These are phyloP conservation scores for Aramus guarauna DNA, from an alignment of 2,113 vertebrate genomes.

Conservation along the genomic window DNA sequence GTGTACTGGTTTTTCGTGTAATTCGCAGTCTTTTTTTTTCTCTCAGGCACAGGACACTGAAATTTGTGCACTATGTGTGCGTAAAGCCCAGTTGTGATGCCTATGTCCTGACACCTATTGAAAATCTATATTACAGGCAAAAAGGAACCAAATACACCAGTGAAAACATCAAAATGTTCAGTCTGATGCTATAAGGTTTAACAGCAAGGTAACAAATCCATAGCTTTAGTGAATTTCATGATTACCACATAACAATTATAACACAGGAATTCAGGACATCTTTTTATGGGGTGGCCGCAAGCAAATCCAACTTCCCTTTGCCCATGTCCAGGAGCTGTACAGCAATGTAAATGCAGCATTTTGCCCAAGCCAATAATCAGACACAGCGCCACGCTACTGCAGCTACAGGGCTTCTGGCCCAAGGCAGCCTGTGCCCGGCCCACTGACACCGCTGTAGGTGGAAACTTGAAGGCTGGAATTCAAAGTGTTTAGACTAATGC, in stretches of 20 bases:
- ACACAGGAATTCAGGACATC: not conserved
- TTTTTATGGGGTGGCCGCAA: not conserved
- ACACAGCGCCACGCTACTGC: accelerated
- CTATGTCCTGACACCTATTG: not conserved
- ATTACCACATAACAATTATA: not conserved
- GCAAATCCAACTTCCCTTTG: not conserved
- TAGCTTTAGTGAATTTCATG: not conserved
- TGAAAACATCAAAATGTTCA: not conserved
- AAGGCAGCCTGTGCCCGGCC: not conserved
- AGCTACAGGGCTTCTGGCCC: not conserved
- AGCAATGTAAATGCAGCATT: not conserved
- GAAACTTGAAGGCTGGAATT: conserved; percentile 33
- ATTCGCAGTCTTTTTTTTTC: not conserved
- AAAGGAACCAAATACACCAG: not conserved
- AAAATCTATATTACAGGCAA: not conserved
- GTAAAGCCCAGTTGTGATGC: not conserved
- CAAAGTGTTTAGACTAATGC: conserved; percentile 15
- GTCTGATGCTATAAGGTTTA: not conserved
- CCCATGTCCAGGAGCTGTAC: not conserved
- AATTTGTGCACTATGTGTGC: not conserved
- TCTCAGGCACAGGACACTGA: not conserved
- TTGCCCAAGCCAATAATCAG: not conserved
- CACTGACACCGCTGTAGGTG: not conserved
- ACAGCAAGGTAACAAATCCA: not conserved
- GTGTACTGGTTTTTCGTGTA: not conserved